These are phyloP conservation scores for Rostratula benghalensis DNA, from an alignment of 2,113 vertebrate species.

Conservation along the genomic window DNA sequence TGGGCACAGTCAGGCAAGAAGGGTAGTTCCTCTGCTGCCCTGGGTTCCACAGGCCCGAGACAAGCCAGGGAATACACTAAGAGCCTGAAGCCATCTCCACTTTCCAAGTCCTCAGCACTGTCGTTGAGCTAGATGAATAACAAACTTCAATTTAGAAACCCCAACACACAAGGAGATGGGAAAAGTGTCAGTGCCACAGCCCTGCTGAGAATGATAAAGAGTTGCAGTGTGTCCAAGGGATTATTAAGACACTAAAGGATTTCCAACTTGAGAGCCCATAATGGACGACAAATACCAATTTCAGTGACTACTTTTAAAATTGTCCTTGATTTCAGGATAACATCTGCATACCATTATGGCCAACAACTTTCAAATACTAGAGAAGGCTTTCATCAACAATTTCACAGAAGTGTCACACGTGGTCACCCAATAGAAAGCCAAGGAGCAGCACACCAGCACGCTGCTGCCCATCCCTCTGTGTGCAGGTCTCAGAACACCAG, in stretches of 20 bases:
- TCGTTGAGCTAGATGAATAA: background rate
- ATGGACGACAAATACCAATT: constrained; percentile 30
- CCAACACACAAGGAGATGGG: background rate
- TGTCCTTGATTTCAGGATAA: constrained; percentile 3
- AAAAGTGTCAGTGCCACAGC: background rate
- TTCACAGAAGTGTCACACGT: background rate
- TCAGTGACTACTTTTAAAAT: background rate
- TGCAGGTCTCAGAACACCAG: background rate
- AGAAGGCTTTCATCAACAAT: background rate
- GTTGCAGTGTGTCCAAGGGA: background rate
- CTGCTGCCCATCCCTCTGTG: background rate
- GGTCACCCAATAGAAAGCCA: background rate
- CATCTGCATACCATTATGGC: background rate
- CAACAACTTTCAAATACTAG: background rate
- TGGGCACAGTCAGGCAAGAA: background rate
- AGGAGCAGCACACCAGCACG: background rate
- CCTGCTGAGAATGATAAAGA: background rate
- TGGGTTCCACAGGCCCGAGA: background rate
- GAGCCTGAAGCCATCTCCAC: background rate
- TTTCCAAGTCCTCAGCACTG: background rate
- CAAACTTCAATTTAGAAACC: background rate
- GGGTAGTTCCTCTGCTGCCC: background rate
- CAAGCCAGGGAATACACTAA: background rate
- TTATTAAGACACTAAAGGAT: constrained; percentile 32
- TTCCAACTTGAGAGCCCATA: constrained; percentile 21